phyloP scores from a whole-genome alignment of 2,113 vertebrate species.

The Xiphias gladius region DNA sequence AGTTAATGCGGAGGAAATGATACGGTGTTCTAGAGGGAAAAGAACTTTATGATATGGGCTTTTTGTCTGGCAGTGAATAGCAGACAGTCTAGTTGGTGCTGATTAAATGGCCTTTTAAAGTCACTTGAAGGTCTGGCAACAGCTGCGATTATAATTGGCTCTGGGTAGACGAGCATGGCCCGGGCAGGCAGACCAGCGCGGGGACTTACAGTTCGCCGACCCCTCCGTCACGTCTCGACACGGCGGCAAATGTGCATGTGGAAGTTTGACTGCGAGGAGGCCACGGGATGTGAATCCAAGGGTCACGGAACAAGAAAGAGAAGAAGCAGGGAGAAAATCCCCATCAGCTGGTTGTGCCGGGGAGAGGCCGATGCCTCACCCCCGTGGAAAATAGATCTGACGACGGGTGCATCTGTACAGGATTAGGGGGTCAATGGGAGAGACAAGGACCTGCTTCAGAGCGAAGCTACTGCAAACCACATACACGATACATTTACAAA shows the following conservation, averaged over 20 bases:
- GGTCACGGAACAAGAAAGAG: conserved; percentile 33
- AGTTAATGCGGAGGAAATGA: background rate
- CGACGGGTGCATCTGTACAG: conserved; percentile 24
- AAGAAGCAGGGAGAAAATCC: conserved; percentile 50
- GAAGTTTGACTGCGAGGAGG: conserved; percentile 29
- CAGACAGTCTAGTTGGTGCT: conserved; percentile 54
- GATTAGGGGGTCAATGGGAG: conserved; percentile 36
- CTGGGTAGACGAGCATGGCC: background rate
- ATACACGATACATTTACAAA: background rate
- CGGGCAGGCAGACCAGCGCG: conserved; percentile 2
- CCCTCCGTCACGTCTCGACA: conserved; percentile 24
- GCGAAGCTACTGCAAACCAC: conserved; percentile 34
- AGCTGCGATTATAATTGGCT: conserved; percentile 66
- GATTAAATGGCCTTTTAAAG: conserved; percentile 56
- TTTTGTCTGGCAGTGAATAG: conserved; percentile 38
- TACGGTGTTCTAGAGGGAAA: background rate
- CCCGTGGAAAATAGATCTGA: conserved; percentile 52
- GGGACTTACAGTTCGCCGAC: conserved; percentile 21
- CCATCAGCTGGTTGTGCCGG: conserved; percentile 43
- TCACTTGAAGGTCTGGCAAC: conserved; percentile 67
- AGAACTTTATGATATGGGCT: background rate
- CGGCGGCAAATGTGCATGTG: conserved; percentile 11
- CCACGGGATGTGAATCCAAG: conserved; percentile 13
- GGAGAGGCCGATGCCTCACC: conserved; percentile 7
- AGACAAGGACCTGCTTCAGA: conserved; percentile 18